These are phyloP conservation scores for Microcebus murinus DNA, from an alignment of 2,113 vertebrate species.

Conservation along the genomic window DNA sequence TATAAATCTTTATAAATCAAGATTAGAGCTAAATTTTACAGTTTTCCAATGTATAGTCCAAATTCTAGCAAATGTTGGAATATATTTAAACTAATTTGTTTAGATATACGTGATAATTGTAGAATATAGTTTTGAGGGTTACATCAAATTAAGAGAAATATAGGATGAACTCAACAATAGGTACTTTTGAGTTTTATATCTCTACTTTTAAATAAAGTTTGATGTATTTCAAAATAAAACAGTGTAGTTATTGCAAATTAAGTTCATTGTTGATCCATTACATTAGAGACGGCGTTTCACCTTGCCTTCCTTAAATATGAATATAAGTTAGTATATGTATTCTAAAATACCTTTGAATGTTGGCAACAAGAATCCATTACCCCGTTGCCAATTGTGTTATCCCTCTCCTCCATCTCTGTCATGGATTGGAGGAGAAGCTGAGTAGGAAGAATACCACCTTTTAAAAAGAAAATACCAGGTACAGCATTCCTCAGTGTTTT, in stretches of 20 bases:
- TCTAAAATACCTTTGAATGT: not conserved
- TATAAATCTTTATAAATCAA: not conserved
- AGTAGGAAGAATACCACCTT: slow-evolving; percentile 67
- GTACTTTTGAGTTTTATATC: not conserved
- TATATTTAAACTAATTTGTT: not conserved
- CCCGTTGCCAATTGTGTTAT: not conserved
- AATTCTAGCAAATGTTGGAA: not conserved
- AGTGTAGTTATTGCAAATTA: not conserved
- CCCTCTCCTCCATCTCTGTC: accelerated
- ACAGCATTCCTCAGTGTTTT: not conserved
- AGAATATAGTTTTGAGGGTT: not conserved
- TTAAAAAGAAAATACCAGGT: slow-evolving; percentile 70
- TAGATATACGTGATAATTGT: not conserved
- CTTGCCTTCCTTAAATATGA: not conserved
- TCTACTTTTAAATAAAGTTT: slow-evolving; percentile 40
- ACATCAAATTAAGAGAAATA: slow-evolving; percentile 4
- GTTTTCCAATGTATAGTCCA: not conserved
- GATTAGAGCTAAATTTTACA: not conserved
- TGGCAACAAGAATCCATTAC: not conserved
- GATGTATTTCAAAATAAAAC: not conserved
- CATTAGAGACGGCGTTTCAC: not conserved
- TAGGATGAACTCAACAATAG: not conserved
- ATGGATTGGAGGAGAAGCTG: slow-evolving; percentile 59
- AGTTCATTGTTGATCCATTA: not conserved
- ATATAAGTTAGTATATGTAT: not conserved